Base-by-base conservation (phyloP, 2,797 vertebrate genomes). In the Rousettus madagascariensis region DNA sequence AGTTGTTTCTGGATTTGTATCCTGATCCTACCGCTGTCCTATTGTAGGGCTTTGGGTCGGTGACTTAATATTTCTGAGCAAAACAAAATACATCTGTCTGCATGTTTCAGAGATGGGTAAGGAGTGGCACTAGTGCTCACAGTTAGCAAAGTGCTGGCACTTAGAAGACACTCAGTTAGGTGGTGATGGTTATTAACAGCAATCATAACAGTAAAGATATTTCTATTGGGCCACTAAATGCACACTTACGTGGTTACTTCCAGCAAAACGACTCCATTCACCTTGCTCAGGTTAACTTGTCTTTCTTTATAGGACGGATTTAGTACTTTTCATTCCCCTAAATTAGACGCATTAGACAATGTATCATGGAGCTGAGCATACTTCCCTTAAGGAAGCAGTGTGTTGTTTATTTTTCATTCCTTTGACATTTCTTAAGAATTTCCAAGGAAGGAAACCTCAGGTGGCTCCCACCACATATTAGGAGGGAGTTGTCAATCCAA, bases 351-450 rank as follows among this genome's bases (percentile, higher is more conserved):
- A 65, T 57, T 86, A 68, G 49, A 90, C 86, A 86, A 3, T 55
- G 53, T 38, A 46, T 87, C 55, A n/a, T 51, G 63, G 78, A 33
- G 49, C 22, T 0, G 2, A 71, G 46, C 36, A 92, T 92, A 11
- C 80, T 89, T 69, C 55, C 49, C 30, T 83, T 59, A 30, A 95
- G 38, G 61, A 82, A 66, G 33, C 19, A 53, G 38, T 53, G 2
- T 85, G 84, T 36, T 83, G n/a, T 79, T 77, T 86, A n/a, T 77
- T 93, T 95, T 91, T 85, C 61, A 90, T 51, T 69, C 33, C n/a
- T 17, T 71, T 71, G 88, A 77, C 38, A 57, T 91, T 88, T 89
- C 49, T 83, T 55, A 95, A 68, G 49, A 90, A 90, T 86, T 53
- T 26, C 17, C 30, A 22, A 78, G 53, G 66, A 77, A 12, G 10